These are phyloP conservation scores for Patagioenas fasciata DNA, from an alignment of 2,113 vertebrate genomes.

Conservation along the genomic window DNA sequence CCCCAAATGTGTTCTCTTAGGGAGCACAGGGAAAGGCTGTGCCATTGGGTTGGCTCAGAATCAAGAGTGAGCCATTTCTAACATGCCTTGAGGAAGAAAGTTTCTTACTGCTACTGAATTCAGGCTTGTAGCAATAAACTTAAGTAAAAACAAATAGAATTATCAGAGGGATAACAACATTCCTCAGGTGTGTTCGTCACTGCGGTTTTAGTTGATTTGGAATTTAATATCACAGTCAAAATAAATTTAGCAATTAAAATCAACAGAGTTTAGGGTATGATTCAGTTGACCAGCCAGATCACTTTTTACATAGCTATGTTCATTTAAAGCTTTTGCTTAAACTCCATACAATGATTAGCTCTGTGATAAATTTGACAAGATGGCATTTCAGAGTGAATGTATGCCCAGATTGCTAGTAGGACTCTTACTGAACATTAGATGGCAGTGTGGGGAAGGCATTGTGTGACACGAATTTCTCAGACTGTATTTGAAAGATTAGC, in stretches of 20 bases:
- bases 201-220: background rate
- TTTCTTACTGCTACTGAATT: background rate
- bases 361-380: background rate
- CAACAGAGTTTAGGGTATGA: background rate
- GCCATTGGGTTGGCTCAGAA: background rate
- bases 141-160: background rate
- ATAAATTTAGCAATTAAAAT: background rate
- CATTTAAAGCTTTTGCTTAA: background rate
- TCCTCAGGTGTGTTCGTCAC: background rate
- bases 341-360: background rate
- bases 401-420: background rate
- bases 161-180: background rate
- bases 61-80: background rate
- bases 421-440: conserved; percentile 5
- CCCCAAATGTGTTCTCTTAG: background rate
- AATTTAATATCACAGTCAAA: background rate
- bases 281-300: background rate
- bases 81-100: background rate
- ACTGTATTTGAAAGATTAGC: background rate
- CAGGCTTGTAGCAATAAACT: background rate
- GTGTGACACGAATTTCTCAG: background rate
- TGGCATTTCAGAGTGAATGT: background rate
- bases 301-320: background rate
- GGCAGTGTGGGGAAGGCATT: conserved; percentile 16
- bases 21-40: background rate